Conservation (phyloP, 2,113 vertebrate species). For the Psephotus haematonotus region DNA sequence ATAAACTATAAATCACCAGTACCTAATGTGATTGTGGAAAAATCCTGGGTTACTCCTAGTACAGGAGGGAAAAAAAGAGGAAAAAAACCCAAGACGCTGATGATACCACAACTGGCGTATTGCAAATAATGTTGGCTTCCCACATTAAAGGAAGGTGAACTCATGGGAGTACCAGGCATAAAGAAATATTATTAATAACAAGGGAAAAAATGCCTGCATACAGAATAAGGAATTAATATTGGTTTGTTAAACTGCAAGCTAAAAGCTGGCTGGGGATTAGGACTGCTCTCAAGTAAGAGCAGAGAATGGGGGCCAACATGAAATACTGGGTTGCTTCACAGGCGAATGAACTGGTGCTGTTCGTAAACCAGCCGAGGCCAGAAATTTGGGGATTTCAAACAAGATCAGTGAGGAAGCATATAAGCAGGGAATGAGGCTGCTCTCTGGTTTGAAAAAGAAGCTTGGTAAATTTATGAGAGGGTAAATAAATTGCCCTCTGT, state of each 20-base stretch:
- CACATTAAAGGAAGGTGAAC: background rate
- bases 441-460: background rate
- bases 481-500: fast-evolving
- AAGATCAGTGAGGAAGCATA: background rate
- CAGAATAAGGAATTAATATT: background rate
- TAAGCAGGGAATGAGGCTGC: background rate
- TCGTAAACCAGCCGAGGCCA: background rate
- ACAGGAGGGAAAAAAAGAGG: background rate
- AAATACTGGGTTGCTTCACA: background rate
- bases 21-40: background rate
- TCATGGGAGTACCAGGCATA: background rate
- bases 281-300: background rate
- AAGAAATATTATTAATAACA: background rate
- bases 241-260: background rate
- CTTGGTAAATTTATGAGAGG: background rate
- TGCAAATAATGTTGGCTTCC: background rate
- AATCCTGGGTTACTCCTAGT: background rate
- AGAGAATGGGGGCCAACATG: background rate
- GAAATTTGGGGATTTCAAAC: background rate
- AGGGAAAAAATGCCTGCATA: background rate
- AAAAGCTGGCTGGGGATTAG: background rate
- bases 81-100: background rate
- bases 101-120: background rate
- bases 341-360: background rate
- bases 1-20: constrained; percentile 38